phyloP scores from a whole-genome alignment of 2,113 vertebrate species.

The Leuciscus idus region DNA sequence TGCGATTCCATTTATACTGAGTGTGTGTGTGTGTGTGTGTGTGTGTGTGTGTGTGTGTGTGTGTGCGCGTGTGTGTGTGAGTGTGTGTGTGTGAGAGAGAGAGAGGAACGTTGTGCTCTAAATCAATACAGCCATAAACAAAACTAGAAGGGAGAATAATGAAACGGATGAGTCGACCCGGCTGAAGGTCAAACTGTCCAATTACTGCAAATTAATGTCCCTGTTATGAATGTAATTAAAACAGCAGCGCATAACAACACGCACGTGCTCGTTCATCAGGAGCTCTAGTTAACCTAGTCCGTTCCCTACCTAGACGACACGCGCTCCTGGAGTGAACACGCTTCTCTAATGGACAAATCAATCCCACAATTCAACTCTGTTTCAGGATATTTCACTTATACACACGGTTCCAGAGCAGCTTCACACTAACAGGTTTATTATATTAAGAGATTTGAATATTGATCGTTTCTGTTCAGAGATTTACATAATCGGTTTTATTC shows the following conservation, averaged over 20 bases:
- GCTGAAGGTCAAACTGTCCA: constrained; percentile 48
- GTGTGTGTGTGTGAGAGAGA: not conserved
- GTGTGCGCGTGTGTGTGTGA: not conserved
- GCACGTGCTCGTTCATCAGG: not conserved
- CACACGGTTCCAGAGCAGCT: not conserved
- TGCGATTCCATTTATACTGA: not conserved
- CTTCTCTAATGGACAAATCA: not conserved
- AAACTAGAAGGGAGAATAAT: constrained; percentile 31
- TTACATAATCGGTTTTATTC: not conserved
- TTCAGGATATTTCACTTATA: not conserved
- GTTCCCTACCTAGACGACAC: not conserved
- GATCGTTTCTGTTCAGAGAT: not conserved
- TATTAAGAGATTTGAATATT: not conserved
- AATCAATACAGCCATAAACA: constrained; percentile 50
- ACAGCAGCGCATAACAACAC: not conserved
- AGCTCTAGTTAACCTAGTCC: constrained; percentile 2
- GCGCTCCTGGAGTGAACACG: not conserved
- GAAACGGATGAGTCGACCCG: constrained; percentile 18
- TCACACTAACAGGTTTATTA: not conserved
- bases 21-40: constrained; percentile 26
- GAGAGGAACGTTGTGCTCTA: not conserved
- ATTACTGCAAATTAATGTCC: constrained; percentile 52
- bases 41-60: constrained; percentile 8
- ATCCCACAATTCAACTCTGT: not conserved
- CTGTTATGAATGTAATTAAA: constrained; percentile 53